phyloP scores from a whole-genome alignment of 2,888 invertebrate species.

The Agrotis exclamationis region DNA sequence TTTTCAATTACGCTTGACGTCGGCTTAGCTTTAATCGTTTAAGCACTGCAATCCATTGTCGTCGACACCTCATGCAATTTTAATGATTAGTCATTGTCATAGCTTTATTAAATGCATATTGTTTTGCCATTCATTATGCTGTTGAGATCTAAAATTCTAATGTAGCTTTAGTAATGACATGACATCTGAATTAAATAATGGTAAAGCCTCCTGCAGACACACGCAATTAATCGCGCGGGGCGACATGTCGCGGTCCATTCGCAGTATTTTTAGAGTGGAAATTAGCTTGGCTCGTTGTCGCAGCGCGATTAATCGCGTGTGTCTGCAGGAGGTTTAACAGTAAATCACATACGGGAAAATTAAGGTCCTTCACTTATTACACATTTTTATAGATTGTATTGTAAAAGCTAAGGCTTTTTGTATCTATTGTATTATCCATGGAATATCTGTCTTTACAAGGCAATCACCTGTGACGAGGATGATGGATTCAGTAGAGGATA shows the following conservation, averaged over 20 bases:
- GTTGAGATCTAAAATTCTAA: conserved; percentile 58
- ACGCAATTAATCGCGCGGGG: too few relatives aligned
- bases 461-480: conserved; percentile 46
- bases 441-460: conserved; percentile 27
- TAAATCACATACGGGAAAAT: background rate
- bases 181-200: conserved; percentile 36
- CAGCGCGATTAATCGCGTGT: too few relatives aligned
- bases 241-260: too few relatives aligned
- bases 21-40: conserved; percentile 72
- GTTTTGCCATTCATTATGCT: conserved; percentile 63
- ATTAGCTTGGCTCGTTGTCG: too few relatives aligned
- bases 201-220: too few relatives aligned
- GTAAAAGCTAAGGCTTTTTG: background rate
- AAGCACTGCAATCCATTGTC: conserved; percentile 74
- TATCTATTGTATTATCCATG: background rate
- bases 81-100: conserved; percentile 77
- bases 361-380: background rate
- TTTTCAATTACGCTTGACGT: conserved; percentile 83
- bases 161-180: conserved; percentile 34
- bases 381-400: background rate
- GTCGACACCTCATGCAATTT: conserved; percentile 76
- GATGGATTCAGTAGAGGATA: conserved; percentile 68
- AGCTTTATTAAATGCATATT: conserved; percentile 68
- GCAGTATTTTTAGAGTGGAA: too few relatives aligned
- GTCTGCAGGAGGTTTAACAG: too few relatives aligned